Evolutionary conservation across 2,888 invertebrate genomes (phyloP), one percentile per base, ranked within the genome.

Genomic region (Fragum whitleyi): DNA sequence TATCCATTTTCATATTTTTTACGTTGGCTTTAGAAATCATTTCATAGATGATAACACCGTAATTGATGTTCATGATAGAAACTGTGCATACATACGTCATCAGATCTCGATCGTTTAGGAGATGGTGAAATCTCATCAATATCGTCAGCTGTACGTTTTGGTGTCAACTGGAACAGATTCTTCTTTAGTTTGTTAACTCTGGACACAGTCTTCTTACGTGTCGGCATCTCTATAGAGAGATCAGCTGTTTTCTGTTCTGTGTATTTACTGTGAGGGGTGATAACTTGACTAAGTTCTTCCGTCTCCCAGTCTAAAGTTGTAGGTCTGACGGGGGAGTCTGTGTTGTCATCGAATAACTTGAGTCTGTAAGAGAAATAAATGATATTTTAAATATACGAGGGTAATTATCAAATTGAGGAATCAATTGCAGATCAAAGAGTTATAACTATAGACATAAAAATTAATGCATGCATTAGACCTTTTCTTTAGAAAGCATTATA

Each of bases 121-220:
- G 57, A 57, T 11, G 57, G 57, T 57, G 11, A 23, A 19, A 47
- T 47, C 5, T 47, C 47, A 57, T 57, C 57, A 51, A 71, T 70
- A 29, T 74, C 72, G 51, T 81, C 72, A 32, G 70, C 69, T 32
- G 53, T 61, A 57, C 79, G 78, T 61, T 79, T 82, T 57, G 57
- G 57, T 57, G 57, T 47, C 47, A 47, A 47, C 47, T 47, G 11
- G 75, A 65, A 53, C 75, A 82, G 53, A 76, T 69, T 55, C 74
- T 59, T 74, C 76, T 76, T 51, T 73, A 62, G 0, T 59, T n/a
- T 47, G 5, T 14, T 47, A n/a, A 36, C 5, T 47, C 29, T 55
- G n/a, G 26, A 21, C 32, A 21, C 23, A 21, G 32, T 16, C 36
- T 36, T 53, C 57, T 70, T 70, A 36, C 7, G 1, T 21, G 36